Percentiles rank a stretch among this genome's conserved stretches.
Evolutionary conservation across 2,113 vertebrate species (phyloP).

Genomic region (Actinemys pallida): DNA sequence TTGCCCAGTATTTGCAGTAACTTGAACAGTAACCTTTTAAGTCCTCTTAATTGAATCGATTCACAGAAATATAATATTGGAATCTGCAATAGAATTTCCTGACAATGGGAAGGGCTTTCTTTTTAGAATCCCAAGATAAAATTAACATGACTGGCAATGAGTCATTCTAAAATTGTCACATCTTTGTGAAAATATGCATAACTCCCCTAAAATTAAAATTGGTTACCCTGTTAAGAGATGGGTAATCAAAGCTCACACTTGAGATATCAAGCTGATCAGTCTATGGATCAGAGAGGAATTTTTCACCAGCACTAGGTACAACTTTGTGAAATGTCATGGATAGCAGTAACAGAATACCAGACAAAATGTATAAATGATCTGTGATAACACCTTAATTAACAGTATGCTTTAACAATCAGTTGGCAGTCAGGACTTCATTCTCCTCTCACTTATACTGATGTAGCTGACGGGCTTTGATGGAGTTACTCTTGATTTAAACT

Average conservation of each 20-base stretch:
- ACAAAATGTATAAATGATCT: background rate
- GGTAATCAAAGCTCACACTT: background rate
- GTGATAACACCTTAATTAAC: background rate
- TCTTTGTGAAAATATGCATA: accelerated
- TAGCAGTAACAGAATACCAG: background rate
- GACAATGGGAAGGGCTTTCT: background rate
- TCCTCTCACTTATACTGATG: background rate
- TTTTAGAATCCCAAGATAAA: background rate
- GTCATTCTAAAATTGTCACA: background rate
- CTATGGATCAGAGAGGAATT: background rate
- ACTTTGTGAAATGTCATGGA: background rate
- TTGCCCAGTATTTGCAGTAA: background rate
- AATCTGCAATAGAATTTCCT: background rate
- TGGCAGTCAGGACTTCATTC: background rate
- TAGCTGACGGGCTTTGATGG: background rate
- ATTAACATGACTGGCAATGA: background rate
- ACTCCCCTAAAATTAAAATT: background rate
- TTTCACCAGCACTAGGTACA: background rate
- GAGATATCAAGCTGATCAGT: background rate
- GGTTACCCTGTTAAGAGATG: background rate
- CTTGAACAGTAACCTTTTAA: background rate
- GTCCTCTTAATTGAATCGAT: background rate
- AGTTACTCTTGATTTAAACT: background rate
- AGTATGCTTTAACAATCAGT: background rate
- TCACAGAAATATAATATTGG: background rate